Evolutionary conservation across 2,797 vertebrate genomes (phyloP), one percentile per base, ranked within the genome.

Genomic region (Tokudaia tokunoshimensis): DNA sequence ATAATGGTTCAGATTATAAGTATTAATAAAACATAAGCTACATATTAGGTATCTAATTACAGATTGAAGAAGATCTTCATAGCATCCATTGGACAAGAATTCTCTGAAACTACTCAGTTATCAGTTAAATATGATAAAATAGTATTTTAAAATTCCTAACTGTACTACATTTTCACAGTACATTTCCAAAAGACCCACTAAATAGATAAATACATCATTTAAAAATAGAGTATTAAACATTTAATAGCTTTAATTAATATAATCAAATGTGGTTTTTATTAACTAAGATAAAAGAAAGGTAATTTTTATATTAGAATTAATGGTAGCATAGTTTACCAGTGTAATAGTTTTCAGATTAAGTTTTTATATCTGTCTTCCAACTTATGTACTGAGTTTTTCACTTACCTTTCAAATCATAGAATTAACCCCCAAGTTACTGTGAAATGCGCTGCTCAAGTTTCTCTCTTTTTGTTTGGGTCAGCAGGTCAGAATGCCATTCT

Each of bases 331-430:
- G 84, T 93, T 95, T 97, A 90, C 24, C 11, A 93, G 47, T 59
- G 55, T 86, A 95, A 95, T 81, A 82, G 70, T 96, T 96, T 94
- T 90, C 74, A 82, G 84, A 75, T 97, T 92, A 97, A 95, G 26
- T 17, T 96, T 97, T 95, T 97, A 94, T 85, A 75, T 86, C 94
- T 94, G 92, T 82, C 26, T 97, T 75, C 81, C 86, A 91, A 67
- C 67, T 92, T 96, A 52, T 90, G 7, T 17, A 20, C 1, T 72
- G 90, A 94, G 50, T 70, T 13, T 41, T 26, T 75, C 41, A 44
- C 1, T 44, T 75, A 70, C 94, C 84, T 95, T 97, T 94, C 79
- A 70, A 90, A 20, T 95, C 41, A 57, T 29, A 91, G 84, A 97
- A 93, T 88, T 93, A 95, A 96, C 92, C 78, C 74, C 76, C 92